Evolutionary conservation across 2,797 vertebrate species (phyloP).

Genomic region (Austrolebias charrua): DNA sequence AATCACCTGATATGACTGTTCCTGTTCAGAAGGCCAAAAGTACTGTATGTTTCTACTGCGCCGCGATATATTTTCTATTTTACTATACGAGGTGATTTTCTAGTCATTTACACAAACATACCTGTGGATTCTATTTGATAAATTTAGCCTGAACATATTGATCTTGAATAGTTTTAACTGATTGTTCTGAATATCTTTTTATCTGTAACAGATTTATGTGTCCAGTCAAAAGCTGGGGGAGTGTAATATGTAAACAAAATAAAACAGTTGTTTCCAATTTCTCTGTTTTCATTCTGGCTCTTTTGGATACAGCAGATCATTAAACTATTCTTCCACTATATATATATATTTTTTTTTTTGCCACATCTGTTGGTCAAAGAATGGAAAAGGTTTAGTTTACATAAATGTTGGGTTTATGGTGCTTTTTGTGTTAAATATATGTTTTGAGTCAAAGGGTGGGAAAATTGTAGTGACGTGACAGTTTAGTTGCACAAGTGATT

Average conservation of each 20-base stretch:
- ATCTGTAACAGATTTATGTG: constrained; percentile 46
- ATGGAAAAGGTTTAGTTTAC: too few species aligned
- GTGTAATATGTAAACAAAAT: constrained; percentile 52
- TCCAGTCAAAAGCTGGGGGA: constrained; percentile 46
- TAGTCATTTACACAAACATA: constrained; percentile 85
- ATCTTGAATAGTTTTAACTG: constrained; percentile 78
- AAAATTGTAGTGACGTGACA: too few species aligned
- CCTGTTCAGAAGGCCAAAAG: constrained; percentile 85
- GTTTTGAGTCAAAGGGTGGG: too few species aligned
- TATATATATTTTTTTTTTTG: too few species aligned
- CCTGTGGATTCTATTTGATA: constrained; percentile 80
- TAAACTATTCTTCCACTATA: too few species aligned
- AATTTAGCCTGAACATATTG: constrained; percentile 77
- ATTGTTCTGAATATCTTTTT: constrained; percentile 65
- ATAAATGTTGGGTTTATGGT: too few species aligned
- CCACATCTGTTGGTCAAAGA: too few species aligned
- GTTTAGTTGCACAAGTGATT: too few species aligned
- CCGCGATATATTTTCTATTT: constrained; percentile 98
- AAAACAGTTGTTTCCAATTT: constrained; percentile 55
- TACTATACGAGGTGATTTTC: constrained; percentile 90
- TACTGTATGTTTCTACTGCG: constrained; percentile 94
- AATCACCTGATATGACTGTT: not conserved
- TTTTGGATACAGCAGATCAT: too few species aligned
- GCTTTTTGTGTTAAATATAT: too few species aligned
- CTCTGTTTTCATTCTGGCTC: constrained; percentile 6